phyloP scores from a whole-genome alignment of 2,113 vertebrate genomes.

The Indri indri region DNA sequence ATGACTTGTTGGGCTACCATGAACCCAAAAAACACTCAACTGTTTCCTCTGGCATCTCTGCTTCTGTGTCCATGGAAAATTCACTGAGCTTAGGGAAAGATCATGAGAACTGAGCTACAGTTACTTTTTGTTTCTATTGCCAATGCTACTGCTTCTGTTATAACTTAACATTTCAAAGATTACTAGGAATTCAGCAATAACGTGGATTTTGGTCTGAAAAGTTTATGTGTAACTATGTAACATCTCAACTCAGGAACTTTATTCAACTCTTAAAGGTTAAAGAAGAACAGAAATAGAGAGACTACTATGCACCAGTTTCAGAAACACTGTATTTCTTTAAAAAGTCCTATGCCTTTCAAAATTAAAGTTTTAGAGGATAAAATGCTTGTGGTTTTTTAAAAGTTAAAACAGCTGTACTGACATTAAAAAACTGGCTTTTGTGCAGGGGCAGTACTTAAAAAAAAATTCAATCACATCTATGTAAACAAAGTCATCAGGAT shows the following conservation, averaged over 20 bases:
- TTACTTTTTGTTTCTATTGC: conserved; percentile 17
- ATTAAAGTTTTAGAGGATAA: conserved; percentile 67
- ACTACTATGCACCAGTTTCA: neutral
- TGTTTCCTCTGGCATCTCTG: neutral
- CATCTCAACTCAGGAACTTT: neutral
- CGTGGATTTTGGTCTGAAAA: conserved; percentile 48
- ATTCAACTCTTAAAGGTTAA: conserved; percentile 32
- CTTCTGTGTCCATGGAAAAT: conserved; percentile 20
- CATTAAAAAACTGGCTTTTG: conserved; percentile 54
- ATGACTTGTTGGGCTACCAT: neutral
- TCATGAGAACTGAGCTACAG: neutral
- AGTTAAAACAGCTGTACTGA: conserved; percentile 73
- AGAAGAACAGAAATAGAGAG: neutral
- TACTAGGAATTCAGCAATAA: neutral
- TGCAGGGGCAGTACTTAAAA: conserved; percentile 29
- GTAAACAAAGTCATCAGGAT: neutral
- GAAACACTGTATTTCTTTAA: conserved; percentile 47
- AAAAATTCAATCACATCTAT: neutral
- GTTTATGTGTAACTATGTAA: neutral
- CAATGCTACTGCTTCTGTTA: conserved; percentile 2
- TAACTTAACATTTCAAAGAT: conserved; percentile 31
- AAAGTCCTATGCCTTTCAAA: conserved; percentile 63
- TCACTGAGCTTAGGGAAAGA: neutral
- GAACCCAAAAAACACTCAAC: conserved; percentile 22
- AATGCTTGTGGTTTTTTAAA: conserved; percentile 64